Evolutionary conservation across 2,888 invertebrate species (phyloP), one percentile per base, ranked within the genome.

Genomic region (Isoperla grammatica): DNA sequence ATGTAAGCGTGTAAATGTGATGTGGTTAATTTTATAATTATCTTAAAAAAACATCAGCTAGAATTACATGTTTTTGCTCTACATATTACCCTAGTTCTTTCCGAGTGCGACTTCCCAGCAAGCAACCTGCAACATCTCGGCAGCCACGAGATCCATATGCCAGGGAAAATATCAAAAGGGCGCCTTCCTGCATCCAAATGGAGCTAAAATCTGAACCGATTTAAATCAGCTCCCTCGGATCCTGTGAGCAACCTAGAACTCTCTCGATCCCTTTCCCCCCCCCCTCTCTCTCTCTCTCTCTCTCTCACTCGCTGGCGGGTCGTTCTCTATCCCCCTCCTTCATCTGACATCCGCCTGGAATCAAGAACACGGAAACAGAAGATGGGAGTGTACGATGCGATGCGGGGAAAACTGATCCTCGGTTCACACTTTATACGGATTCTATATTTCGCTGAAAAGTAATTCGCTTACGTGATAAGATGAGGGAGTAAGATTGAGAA

Each of bases 261-360:
- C 11, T 19, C 15, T 45, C 45, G 45, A 2, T 45, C 15, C 15
- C 45, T 19, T 17, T 23, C n/a, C 5, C 49, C n/a, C 19, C 19
- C 49, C 5, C 49, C 22, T 23, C 5, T 5, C 5, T n/a, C 8
- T n/a, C 9, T 42, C 42, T 42, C 13, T n/a, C 13, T 42, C 42
- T n/a, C 20, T 19, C 46, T 19, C 17, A 17, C 17, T 19, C 20
- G 20, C 19, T n/a, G n/a, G n/a, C n/a, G n/a, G n/a, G n/a, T 23
- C 49, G 12, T 29, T 23, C 12, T 23, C 23, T 4, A 20, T 12
- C 11, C 22, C 23, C 6, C 29, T n/a, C 29, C 8, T 22, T 23
- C 49, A 49, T 20, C 49, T 23, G 23, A 49, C 49, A 9, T 49
- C 49, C 49, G 23, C n/a, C n/a, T 23, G 49, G 49, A 11, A 49